phyloP scores from a whole-genome alignment of 2,797 vertebrate genomes.

The Silurus aristotelis region DNA sequence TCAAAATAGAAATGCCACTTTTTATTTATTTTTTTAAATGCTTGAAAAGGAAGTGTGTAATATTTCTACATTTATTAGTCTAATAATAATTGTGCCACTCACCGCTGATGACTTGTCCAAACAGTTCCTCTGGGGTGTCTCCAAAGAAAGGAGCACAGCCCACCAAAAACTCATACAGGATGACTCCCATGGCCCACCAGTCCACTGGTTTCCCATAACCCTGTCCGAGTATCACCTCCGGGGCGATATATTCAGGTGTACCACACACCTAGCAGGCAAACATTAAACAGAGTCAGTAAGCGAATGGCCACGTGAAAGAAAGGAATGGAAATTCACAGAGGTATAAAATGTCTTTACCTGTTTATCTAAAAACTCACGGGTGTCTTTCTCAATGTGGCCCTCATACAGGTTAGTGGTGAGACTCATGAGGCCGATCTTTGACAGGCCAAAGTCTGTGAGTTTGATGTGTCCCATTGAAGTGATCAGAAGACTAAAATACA shows the following conservation, averaged over 20 bases:
- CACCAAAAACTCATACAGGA: constrained; percentile 94
- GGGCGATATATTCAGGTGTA: constrained; percentile 95
- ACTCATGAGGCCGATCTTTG: constrained; percentile 97
- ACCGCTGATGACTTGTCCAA: constrained; percentile 98
- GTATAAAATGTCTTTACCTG: constrained; percentile 74
- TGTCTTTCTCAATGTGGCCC: constrained; percentile 95
- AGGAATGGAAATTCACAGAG: background rate
- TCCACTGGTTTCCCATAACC: constrained; percentile 97
- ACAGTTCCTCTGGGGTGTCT: constrained; percentile 94
- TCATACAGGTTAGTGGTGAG: constrained; percentile 95
- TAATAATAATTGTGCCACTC: constrained; percentile 58
- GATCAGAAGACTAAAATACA: constrained; percentile 84
- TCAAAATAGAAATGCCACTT: background rate
- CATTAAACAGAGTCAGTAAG: background rate
- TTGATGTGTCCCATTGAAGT: constrained; percentile 97
- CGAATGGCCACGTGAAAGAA: background rate
- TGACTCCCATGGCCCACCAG: constrained; percentile 98
- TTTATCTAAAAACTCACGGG: constrained; percentile 94
- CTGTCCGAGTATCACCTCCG: constrained; percentile 95
- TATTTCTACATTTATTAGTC: background rate
- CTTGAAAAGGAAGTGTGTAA: background rate
- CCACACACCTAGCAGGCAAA: constrained; percentile 84
- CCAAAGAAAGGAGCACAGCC: constrained; percentile 96
- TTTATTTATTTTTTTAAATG: background rate
- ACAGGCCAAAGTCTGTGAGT: constrained; percentile 94